phyloP scores from a whole-genome alignment of 1,140 invertebrate species.

The Chymomyza costata region DNA sequence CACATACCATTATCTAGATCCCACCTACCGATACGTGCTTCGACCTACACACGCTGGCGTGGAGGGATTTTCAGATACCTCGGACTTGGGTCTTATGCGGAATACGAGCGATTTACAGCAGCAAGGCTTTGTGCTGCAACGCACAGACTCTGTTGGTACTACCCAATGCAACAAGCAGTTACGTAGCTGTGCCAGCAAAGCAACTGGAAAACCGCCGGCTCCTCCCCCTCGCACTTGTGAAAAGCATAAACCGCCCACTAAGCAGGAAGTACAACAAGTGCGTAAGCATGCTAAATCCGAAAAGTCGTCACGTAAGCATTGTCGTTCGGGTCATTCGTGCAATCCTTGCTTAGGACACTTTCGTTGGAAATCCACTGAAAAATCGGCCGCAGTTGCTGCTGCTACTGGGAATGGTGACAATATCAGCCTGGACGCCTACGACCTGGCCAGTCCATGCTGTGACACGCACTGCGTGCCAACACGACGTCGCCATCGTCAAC shows the following conservation, averaged over 20 bases:
- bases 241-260: constrained; percentile 64
- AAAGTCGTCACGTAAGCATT: constrained; percentile 54
- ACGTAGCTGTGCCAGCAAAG: not conserved
- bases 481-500: constrained; percentile 78
- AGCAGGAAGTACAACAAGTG: constrained; percentile 35
- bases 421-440: constrained; percentile 87
- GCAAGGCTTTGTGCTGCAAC: constrained; percentile 50
- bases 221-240: constrained; percentile 69
- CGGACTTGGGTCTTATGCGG: constrained; percentile 77
- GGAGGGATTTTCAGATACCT: constrained; percentile 81
- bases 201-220: constrained; percentile 46
- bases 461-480: constrained; percentile 88
- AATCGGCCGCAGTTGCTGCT: constrained; percentile 23
- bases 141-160: constrained; percentile 52
- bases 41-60: constrained; percentile 75
- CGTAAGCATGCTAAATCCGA: constrained; percentile 50
- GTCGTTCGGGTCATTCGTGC: constrained; percentile 80
- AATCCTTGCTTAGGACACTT: constrained; percentile 81
- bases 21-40: constrained; percentile 81
- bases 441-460: constrained; percentile 88
- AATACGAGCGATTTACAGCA: constrained; percentile 78
- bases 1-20: constrained; percentile 83
- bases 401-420: constrained; percentile 78
- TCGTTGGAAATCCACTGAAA: constrained; percentile 64
- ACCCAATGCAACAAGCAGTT: constrained; percentile 53